Conservation (phyloP, 1,140 invertebrate genomes). For the Atta colombica region DNA sequence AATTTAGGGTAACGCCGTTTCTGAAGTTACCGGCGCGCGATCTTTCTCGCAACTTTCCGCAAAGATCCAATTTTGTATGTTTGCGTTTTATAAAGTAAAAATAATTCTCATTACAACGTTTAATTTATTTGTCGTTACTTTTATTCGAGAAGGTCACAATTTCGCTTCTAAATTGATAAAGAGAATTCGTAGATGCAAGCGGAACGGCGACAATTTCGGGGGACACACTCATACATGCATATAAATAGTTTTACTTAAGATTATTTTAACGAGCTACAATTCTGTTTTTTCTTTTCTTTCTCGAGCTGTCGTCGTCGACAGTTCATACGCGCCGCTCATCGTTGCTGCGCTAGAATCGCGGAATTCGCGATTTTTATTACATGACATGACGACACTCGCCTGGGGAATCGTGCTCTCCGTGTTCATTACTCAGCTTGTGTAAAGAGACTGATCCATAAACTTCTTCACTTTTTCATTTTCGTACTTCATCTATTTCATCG, state of each 20-base stretch:
- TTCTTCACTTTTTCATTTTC: conserved; percentile 32
- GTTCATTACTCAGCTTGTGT: conserved; percentile 78
- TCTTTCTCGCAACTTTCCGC: not conserved
- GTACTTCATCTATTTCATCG: conserved; percentile 56
- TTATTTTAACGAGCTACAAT: conserved; percentile 53
- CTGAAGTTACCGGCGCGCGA: not conserved
- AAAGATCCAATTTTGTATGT: not conserved
- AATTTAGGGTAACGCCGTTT: not conserved
- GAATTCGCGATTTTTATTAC: conserved; percentile 34
- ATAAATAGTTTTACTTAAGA: conserved; percentile 62
- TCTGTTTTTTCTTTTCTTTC: conserved; percentile 18
- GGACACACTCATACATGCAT: conserved; percentile 10
- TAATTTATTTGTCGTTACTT: not conserved
- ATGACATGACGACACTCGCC: conserved; percentile 29
- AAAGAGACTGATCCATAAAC: conserved; percentile 79
- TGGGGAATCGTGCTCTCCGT: conserved; percentile 57
- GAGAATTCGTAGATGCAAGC: not conserved
- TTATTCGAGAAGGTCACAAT: not conserved
- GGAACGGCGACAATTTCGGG: not conserved
- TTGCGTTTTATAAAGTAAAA: not conserved
- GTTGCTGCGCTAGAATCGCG: conserved; percentile 8
- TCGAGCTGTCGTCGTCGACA: conserved; percentile 15
- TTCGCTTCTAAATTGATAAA: not conserved
- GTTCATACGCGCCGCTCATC: conserved; percentile 12
- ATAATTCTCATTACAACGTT: not conserved